Evolutionary conservation across 2,113 vertebrate genomes (phyloP), one percentile per base, ranked within the genome.

Genomic region (Tupaia tana): DNA sequence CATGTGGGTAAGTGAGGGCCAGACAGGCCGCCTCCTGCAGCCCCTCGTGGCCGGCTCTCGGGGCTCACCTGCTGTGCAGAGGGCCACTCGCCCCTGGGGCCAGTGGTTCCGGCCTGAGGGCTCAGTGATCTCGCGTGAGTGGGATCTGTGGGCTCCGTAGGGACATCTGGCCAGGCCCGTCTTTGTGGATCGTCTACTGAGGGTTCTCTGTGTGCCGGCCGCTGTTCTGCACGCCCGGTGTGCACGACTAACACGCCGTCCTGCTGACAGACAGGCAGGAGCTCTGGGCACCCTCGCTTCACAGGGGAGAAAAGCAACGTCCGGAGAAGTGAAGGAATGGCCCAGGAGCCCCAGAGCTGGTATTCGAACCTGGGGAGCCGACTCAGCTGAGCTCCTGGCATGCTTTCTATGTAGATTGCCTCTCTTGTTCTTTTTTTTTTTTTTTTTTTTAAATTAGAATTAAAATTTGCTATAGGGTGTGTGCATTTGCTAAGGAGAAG

Each of bases 1-100:
- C 24, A 13, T 3, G 43, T 19, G 0, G 0, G 1, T 0, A 20
- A 18, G 52, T 7, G 34, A 34, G 10, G 5, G 16, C 7, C 12
- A 18, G 1, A 0, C 0, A 0, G 43, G 58, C 0, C 0, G 9
- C 31, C 1, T 27, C 3, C 9, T 3, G 71, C 5, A 9, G 74
- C 25, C 58, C 2, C 18, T 16, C 4, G 92, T 71, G 2, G 19
- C 61, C 16, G 22, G 64, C 66, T 64, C 6, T 2, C 56, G 70
- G n/a, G 7, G 7, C 5, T 1, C 16, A n/a, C 11, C 73, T 10
- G 1, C 2, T 6, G 31, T 0, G 0, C 12, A 7, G 5, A 93
- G 58, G 1, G 66, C 22, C 25, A 29, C 11, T 14, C 54, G 2
- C 34, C 43, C 67, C 63, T 0, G 0, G 29, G 58, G 52, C 71